Base-by-base conservation (phyloP, 1,140 invertebrate genomes). In the Dufourea novaeangliae region DNA sequence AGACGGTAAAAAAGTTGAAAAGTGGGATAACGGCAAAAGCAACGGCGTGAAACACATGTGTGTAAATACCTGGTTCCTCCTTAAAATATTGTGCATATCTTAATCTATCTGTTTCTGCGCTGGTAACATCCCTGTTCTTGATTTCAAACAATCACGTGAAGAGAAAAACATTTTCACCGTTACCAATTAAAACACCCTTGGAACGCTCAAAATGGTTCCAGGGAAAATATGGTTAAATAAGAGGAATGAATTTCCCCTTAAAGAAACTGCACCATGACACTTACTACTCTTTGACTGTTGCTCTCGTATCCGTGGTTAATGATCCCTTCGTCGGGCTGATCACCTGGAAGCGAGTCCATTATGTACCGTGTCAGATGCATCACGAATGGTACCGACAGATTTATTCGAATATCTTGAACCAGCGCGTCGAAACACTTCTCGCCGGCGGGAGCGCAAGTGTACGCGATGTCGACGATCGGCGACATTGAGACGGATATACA, bases 361-460 rank as follows among this genome's bases (percentile, higher is more conserved):
- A 96, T 90, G 84, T 96, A 96, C 27, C 94, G 91, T 0, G 94
- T 93, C 29, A 97, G 86, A 50, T 95, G 94, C 78, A 96, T 92
- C 14, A 96, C 90, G 90, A 97, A 96, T 20, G 96, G 94, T 32
- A 96, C 93, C 2, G 95, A 95, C 1, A 97, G 88, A 88, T 96
- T 96, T n/a, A 97, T 85, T 62, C 95, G 92, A 5, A 95, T 94
- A 64, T 96, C 93, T 84, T 97, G 96, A 20, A 97, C 93, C 20
- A 95, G 93, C 32, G 96, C 93, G 88, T 97, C 95, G 41, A 94
- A 93, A 88, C 93, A 94, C 79, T 90, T 93, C 77, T 95, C 95
- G 32, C 94, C 93, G n/a, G 94, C 92, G 80, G 94, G 94, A 29
- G 94, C 94, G 83, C 94, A 93, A 84, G 94, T 92, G 88, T 94